Base-by-base conservation (phyloP, 2,113 vertebrate genomes). In the Rhinolophus sinicus region DNA sequence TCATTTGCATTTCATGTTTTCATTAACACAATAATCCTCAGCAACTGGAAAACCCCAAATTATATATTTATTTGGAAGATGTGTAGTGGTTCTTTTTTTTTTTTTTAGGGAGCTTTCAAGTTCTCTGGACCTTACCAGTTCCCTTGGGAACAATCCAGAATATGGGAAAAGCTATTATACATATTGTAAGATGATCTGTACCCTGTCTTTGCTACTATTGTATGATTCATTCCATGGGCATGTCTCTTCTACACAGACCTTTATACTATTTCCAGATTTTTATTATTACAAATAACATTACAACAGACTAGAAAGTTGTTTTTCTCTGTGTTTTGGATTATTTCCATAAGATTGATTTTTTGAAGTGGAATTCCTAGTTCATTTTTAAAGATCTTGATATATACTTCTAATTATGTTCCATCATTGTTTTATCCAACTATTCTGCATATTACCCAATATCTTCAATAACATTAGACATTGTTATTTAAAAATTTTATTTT, bases 111-210 rank as follows among this genome's bases (percentile, higher is more conserved):
- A 35, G 70, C 92, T 76, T 91, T 52, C 3, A 40, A 18, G 6
- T 78, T 38, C 16, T 73, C 40, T 52, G 6, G 26, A 72, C 40
- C 40, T 81, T 67, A 89, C 16, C 28, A 77, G 4, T 70, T 82
- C 28, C 40, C 47, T 84, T 90, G 70, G 47, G 70, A 95, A 81
- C 95, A 92, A 56, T 58, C 28, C 52, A 82, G 84, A 88, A 26
- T 77, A 18, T 50, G 22, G 30, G 50, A 16, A 58, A 80, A 44
- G 6, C 5, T 65, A 35, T 52, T n/a, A 16, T 62, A 8, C 24
- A 2, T 56, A 22, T 47, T 14, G 13, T 1, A 62, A 14, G 47
- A n/a, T 56, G 24, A 69, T 52, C 24, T 50, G 10, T 6, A 58
- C 18, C 6, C 52, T 60, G 10, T 52, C 26, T 87, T 75, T 84